These are phyloP conservation scores for Operophtera brumata DNA, from an alignment of 2,888 invertebrate genomes.

Conservation along the genomic window DNA sequence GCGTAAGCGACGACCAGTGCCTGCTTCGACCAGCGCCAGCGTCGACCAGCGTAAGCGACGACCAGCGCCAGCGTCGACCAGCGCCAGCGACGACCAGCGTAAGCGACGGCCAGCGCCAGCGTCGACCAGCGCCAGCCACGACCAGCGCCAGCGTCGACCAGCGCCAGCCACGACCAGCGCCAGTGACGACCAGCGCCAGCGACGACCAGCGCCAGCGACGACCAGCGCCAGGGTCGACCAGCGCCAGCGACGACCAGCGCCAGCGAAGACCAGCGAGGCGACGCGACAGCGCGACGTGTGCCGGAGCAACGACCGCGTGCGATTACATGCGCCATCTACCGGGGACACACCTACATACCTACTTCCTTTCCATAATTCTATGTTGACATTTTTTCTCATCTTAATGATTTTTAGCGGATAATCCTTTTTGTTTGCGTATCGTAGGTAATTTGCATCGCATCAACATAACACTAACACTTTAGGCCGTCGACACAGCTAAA, in stretches of 20 bases:
- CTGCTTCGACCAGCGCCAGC: too few relatives aligned
- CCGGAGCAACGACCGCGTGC: constrained; percentile 56
- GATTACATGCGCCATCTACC: constrained; percentile 31
- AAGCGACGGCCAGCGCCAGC: too few relatives aligned
- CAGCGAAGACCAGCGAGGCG: neutral
- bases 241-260: too few relatives aligned
- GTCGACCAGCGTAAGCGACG: too few relatives aligned
- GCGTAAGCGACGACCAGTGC: too few relatives aligned
- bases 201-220: neutral
- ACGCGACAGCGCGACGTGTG: constrained; percentile 12
- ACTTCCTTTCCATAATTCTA: too few relatives aligned
- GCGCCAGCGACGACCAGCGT: too few relatives aligned
- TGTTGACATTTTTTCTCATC: constrained; percentile 12
- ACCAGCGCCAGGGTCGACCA: neutral
- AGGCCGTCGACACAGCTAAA: neutral
- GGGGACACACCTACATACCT: constrained; percentile 24
- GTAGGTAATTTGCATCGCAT: neutral
- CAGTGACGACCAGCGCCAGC: too few relatives aligned
- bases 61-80: too few relatives aligned
- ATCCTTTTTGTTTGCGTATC: neutral
- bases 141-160: too few relatives aligned
- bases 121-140: too few relatives aligned
- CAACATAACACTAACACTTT: neutral
- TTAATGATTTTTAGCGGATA: neutral
- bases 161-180: too few relatives aligned